Evolutionary conservation across 2,797 vertebrate species (phyloP).

Genomic region (Gadopsis bispinosus): DNA sequence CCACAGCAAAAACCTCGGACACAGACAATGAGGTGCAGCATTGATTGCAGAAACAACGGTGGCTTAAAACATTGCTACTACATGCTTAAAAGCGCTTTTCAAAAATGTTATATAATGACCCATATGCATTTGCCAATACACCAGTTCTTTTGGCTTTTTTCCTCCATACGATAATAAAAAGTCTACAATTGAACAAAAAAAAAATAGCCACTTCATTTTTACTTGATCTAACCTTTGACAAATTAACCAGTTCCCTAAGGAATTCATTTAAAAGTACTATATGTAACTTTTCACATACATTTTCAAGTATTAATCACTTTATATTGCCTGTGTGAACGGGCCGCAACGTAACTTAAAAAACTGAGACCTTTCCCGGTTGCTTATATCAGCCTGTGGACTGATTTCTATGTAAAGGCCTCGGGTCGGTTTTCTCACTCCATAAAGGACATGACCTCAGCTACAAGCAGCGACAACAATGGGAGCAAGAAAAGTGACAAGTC

Average conservation of each 20-base stretch:
- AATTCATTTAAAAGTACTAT: neutral
- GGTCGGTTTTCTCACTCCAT: too few species aligned
- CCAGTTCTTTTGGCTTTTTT: neutral
- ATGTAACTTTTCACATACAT: too few species aligned
- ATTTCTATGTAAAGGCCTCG: too few species aligned
- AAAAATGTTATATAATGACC: neutral
- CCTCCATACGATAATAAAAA: neutral
- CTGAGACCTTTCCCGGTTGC: too few species aligned
- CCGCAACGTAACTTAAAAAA: too few species aligned
- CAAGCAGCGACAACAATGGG: too few species aligned
- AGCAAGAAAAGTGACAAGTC: too few species aligned
- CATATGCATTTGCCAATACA: neutral
- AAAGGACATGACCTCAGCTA: too few species aligned
- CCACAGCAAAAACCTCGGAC: conserved; percentile 17
- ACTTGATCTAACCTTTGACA: neutral
- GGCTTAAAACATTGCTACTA: neutral
- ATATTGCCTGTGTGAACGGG: too few species aligned
- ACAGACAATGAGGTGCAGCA: conserved; percentile 1
- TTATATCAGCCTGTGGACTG: too few species aligned
- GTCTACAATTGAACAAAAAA: neutral
- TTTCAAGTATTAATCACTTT: too few species aligned
- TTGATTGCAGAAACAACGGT: neutral
- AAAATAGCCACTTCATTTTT: neutral
- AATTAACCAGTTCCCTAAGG: neutral
- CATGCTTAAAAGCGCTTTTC: neutral